These are phyloP conservation scores for Dermochelys coriacea DNA, from an alignment of 2,797 vertebrate genomes.

Conservation along the genomic window DNA sequence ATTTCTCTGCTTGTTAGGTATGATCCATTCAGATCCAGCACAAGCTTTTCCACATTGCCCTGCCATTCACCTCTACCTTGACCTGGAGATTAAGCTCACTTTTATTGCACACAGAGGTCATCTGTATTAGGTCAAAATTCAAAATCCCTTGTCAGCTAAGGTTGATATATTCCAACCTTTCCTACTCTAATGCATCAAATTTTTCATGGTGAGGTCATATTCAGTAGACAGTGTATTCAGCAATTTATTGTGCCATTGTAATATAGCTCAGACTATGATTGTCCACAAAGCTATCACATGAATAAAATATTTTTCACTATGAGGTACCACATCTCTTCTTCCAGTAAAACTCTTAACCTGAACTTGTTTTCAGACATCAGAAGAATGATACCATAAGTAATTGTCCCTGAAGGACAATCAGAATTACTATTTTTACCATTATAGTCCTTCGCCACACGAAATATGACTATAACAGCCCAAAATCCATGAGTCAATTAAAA, in stretches of 20 bases:
- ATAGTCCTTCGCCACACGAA: constrained; percentile 14
- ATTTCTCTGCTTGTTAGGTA: constrained; percentile 64
- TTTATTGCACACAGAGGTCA: constrained; percentile 85
- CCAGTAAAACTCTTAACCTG: constrained; percentile 46
- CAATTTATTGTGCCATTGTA: constrained; percentile 82
- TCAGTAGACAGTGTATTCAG: constrained; percentile 84
- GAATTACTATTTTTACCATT: constrained; percentile 62
- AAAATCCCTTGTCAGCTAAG: constrained; percentile 85
- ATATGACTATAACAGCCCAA: constrained; percentile 30
- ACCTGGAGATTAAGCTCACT: constrained; percentile 85
- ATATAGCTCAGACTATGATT: constrained; percentile 78
- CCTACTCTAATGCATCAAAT: constrained; percentile 84
- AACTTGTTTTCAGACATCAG: constrained; percentile 55
- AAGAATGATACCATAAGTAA: constrained; percentile 40
- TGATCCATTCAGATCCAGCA: constrained; percentile 52
- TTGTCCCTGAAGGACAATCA: constrained; percentile 39
- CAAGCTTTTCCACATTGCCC: constrained; percentile 61
- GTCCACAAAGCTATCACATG: constrained; percentile 76
- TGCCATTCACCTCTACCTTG: constrained; percentile 81
- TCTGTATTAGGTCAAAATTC: constrained; percentile 85
- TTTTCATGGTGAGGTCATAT: constrained; percentile 86
- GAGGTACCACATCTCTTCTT: constrained; percentile 60
- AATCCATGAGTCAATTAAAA: constrained; percentile 57
- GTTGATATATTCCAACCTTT: constrained; percentile 87
- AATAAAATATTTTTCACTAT: constrained; percentile 79